These are phyloP conservation scores for Xerus rutilus DNA, from an alignment of 2,797 vertebrate genomes.

Conservation along the genomic window DNA sequence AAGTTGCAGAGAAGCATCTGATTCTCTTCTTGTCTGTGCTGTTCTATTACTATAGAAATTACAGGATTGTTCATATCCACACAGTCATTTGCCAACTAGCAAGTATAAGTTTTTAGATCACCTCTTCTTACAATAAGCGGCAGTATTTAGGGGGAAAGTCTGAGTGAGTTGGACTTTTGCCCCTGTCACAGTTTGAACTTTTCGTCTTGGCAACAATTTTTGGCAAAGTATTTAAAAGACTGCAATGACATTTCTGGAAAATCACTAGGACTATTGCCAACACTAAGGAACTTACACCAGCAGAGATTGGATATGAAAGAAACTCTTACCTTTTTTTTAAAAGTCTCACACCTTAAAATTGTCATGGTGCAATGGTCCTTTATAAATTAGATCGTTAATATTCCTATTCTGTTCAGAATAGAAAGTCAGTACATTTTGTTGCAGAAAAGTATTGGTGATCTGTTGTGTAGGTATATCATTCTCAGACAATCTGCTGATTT, in stretches of 20 bases:
- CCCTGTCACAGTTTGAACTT: background rate
- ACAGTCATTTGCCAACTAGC: background rate
- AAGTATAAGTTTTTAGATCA: background rate
- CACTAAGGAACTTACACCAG: conserved; percentile 44
- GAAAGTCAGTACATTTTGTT: background rate
- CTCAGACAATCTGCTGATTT: background rate
- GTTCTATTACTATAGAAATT: background rate
- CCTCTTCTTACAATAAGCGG: background rate
- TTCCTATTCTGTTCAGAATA: background rate
- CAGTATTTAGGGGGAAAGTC: background rate
- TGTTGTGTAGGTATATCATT: background rate
- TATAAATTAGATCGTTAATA: background rate
- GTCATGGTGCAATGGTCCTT: background rate
- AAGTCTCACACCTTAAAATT: conserved; percentile 16
- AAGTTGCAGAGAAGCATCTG: background rate
- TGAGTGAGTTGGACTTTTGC: background rate
- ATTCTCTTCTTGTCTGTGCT: background rate
- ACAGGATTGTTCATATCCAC: background rate
- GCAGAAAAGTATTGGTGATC: background rate
- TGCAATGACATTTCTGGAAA: conserved; percentile 63
- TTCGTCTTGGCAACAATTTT: conserved; percentile 51
- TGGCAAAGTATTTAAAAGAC: conserved; percentile 65
- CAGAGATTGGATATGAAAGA: conserved; percentile 39
- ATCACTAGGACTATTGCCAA: conserved; percentile 48
- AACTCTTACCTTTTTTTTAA: conserved; percentile 36